These are phyloP conservation scores for Hoplodrina blanda DNA, from an alignment of 2,888 invertebrate genomes.

Conservation along the genomic window DNA sequence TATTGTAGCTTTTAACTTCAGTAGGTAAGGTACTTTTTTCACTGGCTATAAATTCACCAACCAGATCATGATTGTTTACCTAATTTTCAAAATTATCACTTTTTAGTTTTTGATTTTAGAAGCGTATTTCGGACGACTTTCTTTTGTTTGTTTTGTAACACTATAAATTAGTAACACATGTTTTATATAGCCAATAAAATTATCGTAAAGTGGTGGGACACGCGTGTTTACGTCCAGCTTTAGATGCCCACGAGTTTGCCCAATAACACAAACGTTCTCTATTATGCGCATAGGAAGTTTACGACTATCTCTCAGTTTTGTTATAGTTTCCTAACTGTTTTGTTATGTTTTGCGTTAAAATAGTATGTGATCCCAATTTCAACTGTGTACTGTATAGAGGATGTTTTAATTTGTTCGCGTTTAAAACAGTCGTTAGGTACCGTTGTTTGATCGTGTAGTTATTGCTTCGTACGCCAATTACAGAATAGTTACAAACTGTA, in stretches of 20 bases:
- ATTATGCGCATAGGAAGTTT: slow-evolving; percentile 45
- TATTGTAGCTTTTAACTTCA: too few species aligned
- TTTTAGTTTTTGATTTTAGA: not conserved
- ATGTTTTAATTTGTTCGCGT: slow-evolving; percentile 11
- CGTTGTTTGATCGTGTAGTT: slow-evolving; percentile 28
- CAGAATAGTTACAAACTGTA: slow-evolving; percentile 4
- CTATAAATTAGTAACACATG: slow-evolving; percentile 65
- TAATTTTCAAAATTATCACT: too few species aligned
- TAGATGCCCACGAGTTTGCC: slow-evolving; percentile 55
- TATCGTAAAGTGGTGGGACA: slow-evolving; percentile 63
- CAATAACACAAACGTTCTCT: slow-evolving; percentile 48
- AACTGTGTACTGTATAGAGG: not conserved
- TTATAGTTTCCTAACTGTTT: slow-evolving; percentile 21
- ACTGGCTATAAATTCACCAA: too few species aligned
- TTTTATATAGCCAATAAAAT: slow-evolving; percentile 67
- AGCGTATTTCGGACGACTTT: not conserved
- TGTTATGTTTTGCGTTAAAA: slow-evolving; percentile 23
- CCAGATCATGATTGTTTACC: too few species aligned
- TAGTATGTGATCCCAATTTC: slow-evolving; percentile 30
- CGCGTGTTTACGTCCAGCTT: slow-evolving; percentile 60
- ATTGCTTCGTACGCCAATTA: slow-evolving; percentile 19
- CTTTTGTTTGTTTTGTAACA: slow-evolving; percentile 31
- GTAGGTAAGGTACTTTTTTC: too few species aligned
- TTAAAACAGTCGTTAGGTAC: slow-evolving; percentile 28
- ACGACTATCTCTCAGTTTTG: slow-evolving; percentile 32